Evolutionary conservation across 2,113 vertebrate species (phyloP).

Genomic region (Cryptomyrus ogoouensis): DNA sequence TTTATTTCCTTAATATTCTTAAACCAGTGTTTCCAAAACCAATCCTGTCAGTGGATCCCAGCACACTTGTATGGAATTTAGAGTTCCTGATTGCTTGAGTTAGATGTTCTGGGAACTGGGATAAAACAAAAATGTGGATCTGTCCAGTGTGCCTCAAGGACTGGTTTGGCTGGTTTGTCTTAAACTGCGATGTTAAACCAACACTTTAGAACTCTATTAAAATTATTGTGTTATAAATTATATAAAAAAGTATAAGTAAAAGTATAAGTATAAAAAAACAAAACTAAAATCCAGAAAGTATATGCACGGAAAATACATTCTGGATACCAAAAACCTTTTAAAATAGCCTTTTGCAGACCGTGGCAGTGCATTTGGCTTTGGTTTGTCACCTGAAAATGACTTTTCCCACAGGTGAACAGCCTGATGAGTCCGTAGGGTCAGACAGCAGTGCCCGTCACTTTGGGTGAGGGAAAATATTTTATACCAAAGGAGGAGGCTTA

Average conservation of each 20-base stretch:
- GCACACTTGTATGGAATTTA: too few relatives aligned
- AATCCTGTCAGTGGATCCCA: too few relatives aligned
- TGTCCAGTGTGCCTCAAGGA: too few relatives aligned
- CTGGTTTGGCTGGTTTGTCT: too few relatives aligned
- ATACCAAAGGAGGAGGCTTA: conserved; percentile 1
- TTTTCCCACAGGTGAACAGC: not conserved
- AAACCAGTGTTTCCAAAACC: too few relatives aligned
- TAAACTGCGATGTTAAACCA: not conserved
- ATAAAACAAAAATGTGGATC: too few relatives aligned
- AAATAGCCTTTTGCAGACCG: not conserved
- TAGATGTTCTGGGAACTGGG: too few relatives aligned
- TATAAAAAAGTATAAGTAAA: not conserved
- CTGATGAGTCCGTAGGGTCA: not conserved
- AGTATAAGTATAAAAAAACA: not conserved
- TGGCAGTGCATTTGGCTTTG: not conserved
- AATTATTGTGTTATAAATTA: not conserved
- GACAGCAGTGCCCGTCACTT: not conserved
- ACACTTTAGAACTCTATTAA: not conserved
- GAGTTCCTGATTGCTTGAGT: too few relatives aligned
- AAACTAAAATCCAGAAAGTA: not conserved
- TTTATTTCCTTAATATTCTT: not conserved
- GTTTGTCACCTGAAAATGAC: not conserved
- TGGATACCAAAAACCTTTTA: not conserved
- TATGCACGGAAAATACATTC: not conserved
- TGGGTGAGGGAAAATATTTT: not conserved